Base-by-base conservation (phyloP, 2,113 vertebrate genomes). In the Nerophis lumbriciformis region DNA sequence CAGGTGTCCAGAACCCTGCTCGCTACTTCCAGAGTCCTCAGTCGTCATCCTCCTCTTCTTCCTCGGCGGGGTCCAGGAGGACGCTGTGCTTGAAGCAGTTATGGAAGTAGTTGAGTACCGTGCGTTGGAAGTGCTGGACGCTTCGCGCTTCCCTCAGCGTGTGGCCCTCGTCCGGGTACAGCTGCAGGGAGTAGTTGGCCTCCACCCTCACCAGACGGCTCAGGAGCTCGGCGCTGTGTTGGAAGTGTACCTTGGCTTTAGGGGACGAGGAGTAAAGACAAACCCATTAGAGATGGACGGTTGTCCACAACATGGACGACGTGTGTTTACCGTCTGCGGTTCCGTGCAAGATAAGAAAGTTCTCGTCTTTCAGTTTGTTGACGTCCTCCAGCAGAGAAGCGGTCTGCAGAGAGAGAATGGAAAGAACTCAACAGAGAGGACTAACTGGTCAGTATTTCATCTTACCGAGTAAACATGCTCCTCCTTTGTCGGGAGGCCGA, bases 121-220 rank as follows among this genome's bases (percentile, higher is more conserved):
- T 89, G 61, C 88, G 84, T 66, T 85, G 84, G 66, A 90, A 87
- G 79, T 92, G 90, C 48, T 85, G 85, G 45, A 79, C n/a, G 81
- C 86, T 93, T 14, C 76, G 77, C 8, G 85, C 80, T 21, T 84
- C 86, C 59, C 83, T 75, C 28, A 92, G 82, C 48, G 36, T 6
- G 72, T 93, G 91, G 54, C 90, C 91, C 75, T 92, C 90, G 5
- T 93, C 92, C 8, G 91, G 92, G 63, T 92, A 92, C 50, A 92
- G 85, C 88, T 92, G 90, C 68, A 91, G 85, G 0, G 89, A 88
- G 77, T 92, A 92, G 85, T 92, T 92, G 65, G 88, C 88, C 19
- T 90, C 90, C 21, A 85, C 84, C 71, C 83, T 89, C 64, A 92
- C 88, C 60, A 93, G 80, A 11, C 88, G 89, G 77, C 80, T 90